Base-by-base conservation (phyloP, 2,888 invertebrate species). In the Tipula helvola region DNA sequence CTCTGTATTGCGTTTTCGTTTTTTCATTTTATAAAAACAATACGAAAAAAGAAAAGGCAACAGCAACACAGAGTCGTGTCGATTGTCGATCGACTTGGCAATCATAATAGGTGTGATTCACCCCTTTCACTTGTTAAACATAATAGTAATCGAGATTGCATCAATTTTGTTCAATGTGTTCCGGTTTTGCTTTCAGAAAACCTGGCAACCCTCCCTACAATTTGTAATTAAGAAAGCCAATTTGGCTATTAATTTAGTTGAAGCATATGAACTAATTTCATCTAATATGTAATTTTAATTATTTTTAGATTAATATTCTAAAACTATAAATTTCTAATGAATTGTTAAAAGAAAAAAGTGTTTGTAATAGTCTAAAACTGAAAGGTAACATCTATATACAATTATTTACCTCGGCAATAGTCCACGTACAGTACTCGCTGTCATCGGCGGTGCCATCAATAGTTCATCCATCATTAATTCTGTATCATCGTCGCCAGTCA, bases 401-500 rank as follows among this genome's bases (percentile, higher is more conserved):
- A 86, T 85, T 39, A 87, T 47, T 89, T 91, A 94, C 93, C 96
- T 93, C 88, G 95, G 95, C 88, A 96, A 91, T 52, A 96, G 91
- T 47, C 95, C 96, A 88, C 95, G 92, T 87, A 95, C 92, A 0
- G 94, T 94, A 84, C 95, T 95, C 88, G 95, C 95, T n/a, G 95
- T 94, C 89, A 95, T 95, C 0, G 95, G 95, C 0, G 95, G 95
- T 8, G 95, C 95, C 95, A 96, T 95, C 83, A 96, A 90, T 5
- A 96, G 93, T 89, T 96, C 96, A 88, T 96, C 96, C 96, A 96
- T 96, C 95, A 96, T 95, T 86, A 95, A 92, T 89, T 96, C 96
- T 0, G 95, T 95, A 87, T 96, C 96, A 89, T 96, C 96, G 88
- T 95, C 94, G 57, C 93, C 94, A 87, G 95, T 95, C 0, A 95